These are phyloP conservation scores for Microctonus aethiopoides DNA, from an alignment of 2,888 invertebrate species.

Conservation along the genomic window DNA sequence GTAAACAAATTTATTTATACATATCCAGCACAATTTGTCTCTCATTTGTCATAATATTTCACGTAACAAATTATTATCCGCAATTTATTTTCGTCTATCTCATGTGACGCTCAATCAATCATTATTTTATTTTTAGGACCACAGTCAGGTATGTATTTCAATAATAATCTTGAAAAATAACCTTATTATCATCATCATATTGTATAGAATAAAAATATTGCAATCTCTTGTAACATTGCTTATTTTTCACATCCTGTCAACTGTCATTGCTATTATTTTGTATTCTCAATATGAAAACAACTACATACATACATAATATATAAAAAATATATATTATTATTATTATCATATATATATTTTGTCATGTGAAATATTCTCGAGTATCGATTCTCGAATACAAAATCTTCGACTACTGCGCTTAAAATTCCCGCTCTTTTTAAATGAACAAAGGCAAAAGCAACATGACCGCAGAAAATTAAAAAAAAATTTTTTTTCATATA, in stretches of 20 bases:
- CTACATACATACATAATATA: too few relatives aligned
- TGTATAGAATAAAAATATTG: background rate
- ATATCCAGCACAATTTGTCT: background rate
- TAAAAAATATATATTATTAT: too few relatives aligned
- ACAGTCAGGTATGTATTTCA: background rate
- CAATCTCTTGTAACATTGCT: background rate
- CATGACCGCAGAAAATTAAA: too few relatives aligned
- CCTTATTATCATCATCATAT: background rate
- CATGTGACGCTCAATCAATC: background rate
- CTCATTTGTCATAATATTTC: background rate
- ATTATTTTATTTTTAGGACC: background rate
- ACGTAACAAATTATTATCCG: background rate
- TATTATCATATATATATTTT: too few relatives aligned
- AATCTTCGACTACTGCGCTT: too few relatives aligned
- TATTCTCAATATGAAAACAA: too few relatives aligned
- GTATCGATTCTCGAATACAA: too few relatives aligned
- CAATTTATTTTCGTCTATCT: background rate
- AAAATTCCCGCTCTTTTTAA: too few relatives aligned
- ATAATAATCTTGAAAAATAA: background rate
- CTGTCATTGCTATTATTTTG: background rate
- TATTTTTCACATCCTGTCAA: background rate
- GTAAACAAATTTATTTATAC: constrained; percentile 48
- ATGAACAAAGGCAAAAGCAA: too few relatives aligned
- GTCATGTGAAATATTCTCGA: too few relatives aligned
- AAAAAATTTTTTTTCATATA: too few relatives aligned